A percentile compares a stretch with the other conserved stretches of the same genome.
These are phyloP conservation scores for Trachythela sp. DNA, from an alignment of 64 coral and sea anemone genomes.

Conservation along the genomic window DNA sequence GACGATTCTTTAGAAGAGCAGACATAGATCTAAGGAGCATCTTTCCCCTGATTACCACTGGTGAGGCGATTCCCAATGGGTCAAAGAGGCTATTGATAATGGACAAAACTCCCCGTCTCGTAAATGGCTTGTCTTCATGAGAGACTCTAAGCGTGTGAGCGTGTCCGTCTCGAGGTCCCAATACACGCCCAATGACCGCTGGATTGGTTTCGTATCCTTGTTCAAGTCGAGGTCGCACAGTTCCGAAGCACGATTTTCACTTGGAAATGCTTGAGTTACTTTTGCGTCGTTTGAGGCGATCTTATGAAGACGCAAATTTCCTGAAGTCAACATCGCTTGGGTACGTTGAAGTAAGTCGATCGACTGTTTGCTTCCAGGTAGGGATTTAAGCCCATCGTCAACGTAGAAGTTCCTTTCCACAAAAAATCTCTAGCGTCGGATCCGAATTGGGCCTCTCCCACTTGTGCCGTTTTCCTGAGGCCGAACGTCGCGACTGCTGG, in stretches of 20 bases:
- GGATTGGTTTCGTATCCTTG: too few species aligned
- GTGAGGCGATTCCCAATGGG: slow-evolving; percentile 57
- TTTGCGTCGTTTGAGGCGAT: slow-evolving; percentile 22
- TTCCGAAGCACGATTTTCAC: slow-evolving; percentile 22
- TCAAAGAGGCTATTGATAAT: too few species aligned
- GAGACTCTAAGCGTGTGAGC: slow-evolving; percentile 48
- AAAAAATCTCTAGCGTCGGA: slow-evolving; percentile 26
- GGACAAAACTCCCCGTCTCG: slow-evolving; percentile 57
- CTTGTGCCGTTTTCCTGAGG: slow-evolving; percentile 12
- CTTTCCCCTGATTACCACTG: slow-evolving; percentile 52
- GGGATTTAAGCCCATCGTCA: slow-evolving; percentile 31
- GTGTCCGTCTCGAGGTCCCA: slow-evolving; percentile 48
- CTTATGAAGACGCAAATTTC: slow-evolving; percentile 56
- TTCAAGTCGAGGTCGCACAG: slow-evolving; percentile 54
- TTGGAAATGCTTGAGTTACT: slow-evolving; percentile 43
- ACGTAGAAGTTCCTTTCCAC: slow-evolving; percentile 34
- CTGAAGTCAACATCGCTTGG: slow-evolving; percentile 37
- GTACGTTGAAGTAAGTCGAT: slow-evolving; percentile 19
- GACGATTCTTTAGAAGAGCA: background rate
- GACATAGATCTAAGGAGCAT: slow-evolving; percentile 31
- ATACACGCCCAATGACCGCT: slow-evolving; percentile 43
- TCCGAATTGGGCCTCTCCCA: slow-evolving; percentile 25
- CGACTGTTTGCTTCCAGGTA: background rate
- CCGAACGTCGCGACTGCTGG: slow-evolving; percentile 47
- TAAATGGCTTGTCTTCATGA: slow-evolving; percentile 46